phyloP scores from a whole-genome alignment of 2,113 vertebrate species.

The Limanda limanda region DNA sequence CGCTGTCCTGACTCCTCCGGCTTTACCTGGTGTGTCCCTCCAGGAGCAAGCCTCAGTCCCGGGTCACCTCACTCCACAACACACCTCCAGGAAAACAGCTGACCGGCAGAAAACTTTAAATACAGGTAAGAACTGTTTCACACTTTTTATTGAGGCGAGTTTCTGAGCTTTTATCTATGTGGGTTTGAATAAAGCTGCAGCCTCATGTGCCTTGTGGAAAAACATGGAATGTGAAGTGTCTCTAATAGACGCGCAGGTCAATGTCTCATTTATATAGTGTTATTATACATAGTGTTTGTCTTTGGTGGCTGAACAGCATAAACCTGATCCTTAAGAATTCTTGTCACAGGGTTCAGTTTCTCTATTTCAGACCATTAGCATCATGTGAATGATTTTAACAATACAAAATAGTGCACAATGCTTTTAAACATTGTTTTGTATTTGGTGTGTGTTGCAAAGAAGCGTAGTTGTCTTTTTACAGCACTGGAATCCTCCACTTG shows the following conservation, averaged over 20 bases:
- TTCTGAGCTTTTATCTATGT: background rate
- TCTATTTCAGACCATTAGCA: background rate
- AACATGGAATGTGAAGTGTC: background rate
- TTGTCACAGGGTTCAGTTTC: background rate
- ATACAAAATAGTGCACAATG: background rate
- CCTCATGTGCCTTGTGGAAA: background rate
- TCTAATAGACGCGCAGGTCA: background rate
- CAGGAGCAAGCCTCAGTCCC: conserved; percentile 3
- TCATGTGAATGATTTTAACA: background rate
- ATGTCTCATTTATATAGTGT: background rate
- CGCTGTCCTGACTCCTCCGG: background rate
- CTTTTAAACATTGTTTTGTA: background rate
- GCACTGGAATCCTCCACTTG: background rate
- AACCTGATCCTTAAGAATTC: background rate
- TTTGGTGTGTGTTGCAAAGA: background rate
- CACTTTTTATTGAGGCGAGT: background rate
- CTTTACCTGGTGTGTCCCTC: conserved; percentile 29
- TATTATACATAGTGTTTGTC: background rate
- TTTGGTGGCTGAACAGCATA: background rate
- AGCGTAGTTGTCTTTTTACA: background rate
- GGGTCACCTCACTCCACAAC: conserved; percentile 12
- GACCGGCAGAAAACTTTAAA: background rate
- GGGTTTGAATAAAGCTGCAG: background rate
- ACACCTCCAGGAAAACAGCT: conserved; percentile 11
- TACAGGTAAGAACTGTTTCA: conserved; percentile 51